Conservation (phyloP, 2,113 vertebrate species). For the Hydrochoerus hydrochaeris region DNA sequence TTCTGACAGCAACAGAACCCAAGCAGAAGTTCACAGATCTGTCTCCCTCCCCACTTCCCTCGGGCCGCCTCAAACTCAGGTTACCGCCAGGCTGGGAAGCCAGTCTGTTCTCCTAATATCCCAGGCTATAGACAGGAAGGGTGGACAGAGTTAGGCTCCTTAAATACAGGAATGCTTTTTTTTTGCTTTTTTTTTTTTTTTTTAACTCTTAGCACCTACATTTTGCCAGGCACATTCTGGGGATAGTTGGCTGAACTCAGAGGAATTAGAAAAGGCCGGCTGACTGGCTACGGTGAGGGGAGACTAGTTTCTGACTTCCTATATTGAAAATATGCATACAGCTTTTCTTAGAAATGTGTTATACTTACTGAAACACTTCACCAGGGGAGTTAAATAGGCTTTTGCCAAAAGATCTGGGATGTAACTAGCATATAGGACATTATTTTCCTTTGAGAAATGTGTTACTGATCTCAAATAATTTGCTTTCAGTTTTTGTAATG, state of each 20-base stretch:
- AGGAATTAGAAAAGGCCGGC: background rate
- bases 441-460: background rate
- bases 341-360: background rate
- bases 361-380: rapidly evolving
- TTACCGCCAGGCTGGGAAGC: background rate
- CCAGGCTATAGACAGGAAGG: background rate
- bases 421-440: background rate
- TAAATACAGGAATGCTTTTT: background rate
- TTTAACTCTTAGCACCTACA: background rate
- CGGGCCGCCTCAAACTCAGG: background rate
- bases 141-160: background rate
- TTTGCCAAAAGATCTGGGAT: background rate
- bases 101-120: background rate
- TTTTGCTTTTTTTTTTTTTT: background rate
- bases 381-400: background rate
- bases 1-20: background rate
- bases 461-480: background rate
- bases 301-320: background rate
- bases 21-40: background rate
- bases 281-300: background rate
- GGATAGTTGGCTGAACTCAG: background rate
- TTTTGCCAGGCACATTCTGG: background rate
- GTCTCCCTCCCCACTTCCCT: background rate
- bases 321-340: background rate
- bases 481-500: background rate